Evolutionary conservation across 2,113 vertebrate species (phyloP).

Genomic region (Lynx canadensis): DNA sequence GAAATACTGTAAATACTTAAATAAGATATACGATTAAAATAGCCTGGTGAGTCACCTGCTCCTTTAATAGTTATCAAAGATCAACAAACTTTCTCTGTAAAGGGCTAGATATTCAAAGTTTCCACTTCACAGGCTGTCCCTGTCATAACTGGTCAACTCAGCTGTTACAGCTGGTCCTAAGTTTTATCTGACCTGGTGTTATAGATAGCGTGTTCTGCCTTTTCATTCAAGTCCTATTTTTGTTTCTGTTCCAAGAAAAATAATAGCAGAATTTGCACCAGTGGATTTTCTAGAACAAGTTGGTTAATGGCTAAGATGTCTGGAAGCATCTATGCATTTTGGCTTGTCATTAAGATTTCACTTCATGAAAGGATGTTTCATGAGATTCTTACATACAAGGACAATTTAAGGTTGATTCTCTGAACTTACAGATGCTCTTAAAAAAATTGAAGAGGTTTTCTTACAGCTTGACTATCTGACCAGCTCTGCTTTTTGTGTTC

Average conservation of each 20-base stretch:
- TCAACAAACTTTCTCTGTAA: background rate
- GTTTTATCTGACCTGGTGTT: background rate
- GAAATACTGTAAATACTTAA: background rate
- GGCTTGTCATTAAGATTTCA: constrained; percentile 5
- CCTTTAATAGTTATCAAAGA: background rate
- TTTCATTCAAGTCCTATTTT: background rate
- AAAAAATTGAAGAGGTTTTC: background rate
- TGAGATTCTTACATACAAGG: background rate
- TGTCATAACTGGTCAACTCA: background rate
- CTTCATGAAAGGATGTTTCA: background rate
- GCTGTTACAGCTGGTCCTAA: background rate
- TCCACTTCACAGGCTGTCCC: background rate
- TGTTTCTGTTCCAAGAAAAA: constrained; percentile 20
- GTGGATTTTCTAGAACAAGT: background rate
- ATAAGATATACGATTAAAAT: background rate
- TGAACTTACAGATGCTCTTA: background rate
- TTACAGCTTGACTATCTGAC: background rate
- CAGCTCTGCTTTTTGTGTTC: background rate
- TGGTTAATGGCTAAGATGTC: background rate
- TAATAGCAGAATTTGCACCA: background rate
- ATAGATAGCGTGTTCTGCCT: background rate
- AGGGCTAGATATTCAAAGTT: background rate
- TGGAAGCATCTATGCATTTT: background rate
- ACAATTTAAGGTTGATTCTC: background rate
- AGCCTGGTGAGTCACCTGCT: background rate